Conservation (phyloP, 1,140 invertebrate genomes). For the Contarinia nasturtii region DNA sequence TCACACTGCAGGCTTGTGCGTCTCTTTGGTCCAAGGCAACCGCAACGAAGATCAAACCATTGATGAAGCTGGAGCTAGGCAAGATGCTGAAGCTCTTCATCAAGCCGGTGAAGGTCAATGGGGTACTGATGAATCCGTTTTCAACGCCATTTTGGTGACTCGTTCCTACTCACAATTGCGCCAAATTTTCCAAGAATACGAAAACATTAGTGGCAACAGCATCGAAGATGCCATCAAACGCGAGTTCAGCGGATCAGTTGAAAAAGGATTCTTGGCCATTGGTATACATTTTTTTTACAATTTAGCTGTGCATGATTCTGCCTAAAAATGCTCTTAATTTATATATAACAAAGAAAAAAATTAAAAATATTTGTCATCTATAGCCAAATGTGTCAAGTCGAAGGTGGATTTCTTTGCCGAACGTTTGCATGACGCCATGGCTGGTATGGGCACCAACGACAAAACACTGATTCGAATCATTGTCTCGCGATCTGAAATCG, state of each 20-base stretch:
- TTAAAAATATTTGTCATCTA: too few species aligned
- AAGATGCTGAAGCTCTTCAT: conserved; percentile 49
- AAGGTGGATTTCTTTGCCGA: conserved; percentile 88
- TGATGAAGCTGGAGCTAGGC: conserved; percentile 41
- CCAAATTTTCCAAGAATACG: conserved; percentile 62
- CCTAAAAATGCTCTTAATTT: too few species aligned
- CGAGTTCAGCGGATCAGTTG: conserved; percentile 70
- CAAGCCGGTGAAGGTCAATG: conserved; percentile 58
- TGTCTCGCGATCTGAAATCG: conserved; percentile 80
- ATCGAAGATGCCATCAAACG: conserved; percentile 73
- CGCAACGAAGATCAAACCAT: conserved; percentile 60
- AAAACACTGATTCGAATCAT: conserved; percentile 75
- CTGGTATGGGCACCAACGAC: conserved; percentile 74
- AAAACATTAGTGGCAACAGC: conserved; percentile 50
- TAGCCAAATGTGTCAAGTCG: conserved; percentile 76
- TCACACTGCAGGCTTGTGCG: too few species aligned
- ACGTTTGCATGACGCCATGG: conserved; percentile 74
- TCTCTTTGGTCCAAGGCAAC: conserved; percentile 65
- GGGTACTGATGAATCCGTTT: conserved; percentile 74
- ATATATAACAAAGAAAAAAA: too few species aligned
- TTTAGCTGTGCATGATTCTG: too few species aligned
- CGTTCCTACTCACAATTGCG: conserved; percentile 65
- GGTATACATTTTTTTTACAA: conserved; percentile 36
- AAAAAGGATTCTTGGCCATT: conserved; percentile 61
- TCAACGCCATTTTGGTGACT: conserved; percentile 63